These are phyloP conservation scores for Polymixis lichenea DNA, from an alignment of 2,888 invertebrate species.

Conservation along the genomic window DNA sequence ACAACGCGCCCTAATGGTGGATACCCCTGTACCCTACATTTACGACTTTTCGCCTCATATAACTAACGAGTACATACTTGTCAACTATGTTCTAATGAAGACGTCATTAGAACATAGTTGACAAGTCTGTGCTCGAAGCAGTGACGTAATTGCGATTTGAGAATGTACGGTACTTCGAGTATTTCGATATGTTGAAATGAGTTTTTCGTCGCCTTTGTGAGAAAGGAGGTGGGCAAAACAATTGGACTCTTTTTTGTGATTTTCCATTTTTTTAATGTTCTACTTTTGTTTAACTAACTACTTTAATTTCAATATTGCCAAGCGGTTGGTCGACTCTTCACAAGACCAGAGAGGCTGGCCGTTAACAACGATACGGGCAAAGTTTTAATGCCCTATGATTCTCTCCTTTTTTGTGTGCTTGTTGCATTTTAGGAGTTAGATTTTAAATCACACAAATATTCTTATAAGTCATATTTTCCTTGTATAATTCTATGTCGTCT, in stretches of 20 bases:
- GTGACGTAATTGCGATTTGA: constrained; percentile 55
- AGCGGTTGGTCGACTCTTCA: too few relatives aligned
- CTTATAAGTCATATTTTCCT: background rate
- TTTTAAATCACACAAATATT: too few relatives aligned
- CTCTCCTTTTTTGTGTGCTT: too few relatives aligned
- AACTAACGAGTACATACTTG: constrained; percentile 37
- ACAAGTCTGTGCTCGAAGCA: constrained; percentile 29
- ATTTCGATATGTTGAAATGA: constrained; percentile 13
- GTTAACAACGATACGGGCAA: too few relatives aligned
- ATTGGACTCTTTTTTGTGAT: background rate
- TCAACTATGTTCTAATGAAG: too few relatives aligned
- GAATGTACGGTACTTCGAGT: constrained; percentile 50
- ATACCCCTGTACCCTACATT: constrained; percentile 25
- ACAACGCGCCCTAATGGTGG: constrained; percentile 23
- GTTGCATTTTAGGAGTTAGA: too few relatives aligned
- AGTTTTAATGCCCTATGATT: too few relatives aligned
- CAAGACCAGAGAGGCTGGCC: too few relatives aligned
- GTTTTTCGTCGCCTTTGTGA: background rate
- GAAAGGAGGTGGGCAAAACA: background rate
- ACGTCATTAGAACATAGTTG: constrained; percentile 63
- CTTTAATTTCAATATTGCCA: too few relatives aligned
- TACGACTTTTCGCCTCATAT: constrained; percentile 36
- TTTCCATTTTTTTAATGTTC: constrained; percentile 2
- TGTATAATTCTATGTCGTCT: background rate
- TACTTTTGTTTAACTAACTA: too few relatives aligned